phyloP scores from a whole-genome alignment of 2,888 invertebrate genomes.

The Andrena camellia region DNA sequence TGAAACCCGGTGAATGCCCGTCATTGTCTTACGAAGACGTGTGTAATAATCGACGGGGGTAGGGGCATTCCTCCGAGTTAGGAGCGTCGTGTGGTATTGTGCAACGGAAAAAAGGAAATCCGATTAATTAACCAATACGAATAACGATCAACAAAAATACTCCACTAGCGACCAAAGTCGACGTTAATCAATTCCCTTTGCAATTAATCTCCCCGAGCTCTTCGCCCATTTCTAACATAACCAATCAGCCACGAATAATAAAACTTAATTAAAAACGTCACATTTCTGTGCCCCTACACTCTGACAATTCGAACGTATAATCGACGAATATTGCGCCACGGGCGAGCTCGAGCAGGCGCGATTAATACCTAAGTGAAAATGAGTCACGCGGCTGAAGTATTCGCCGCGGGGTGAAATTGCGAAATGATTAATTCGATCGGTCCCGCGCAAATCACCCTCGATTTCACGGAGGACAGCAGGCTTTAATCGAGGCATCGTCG shows the following conservation, averaged over 20 bases:
- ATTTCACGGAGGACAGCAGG: constrained; percentile 20
- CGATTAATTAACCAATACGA: background rate
- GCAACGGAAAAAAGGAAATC: constrained; percentile 35
- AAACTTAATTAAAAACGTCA: background rate
- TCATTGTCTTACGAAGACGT: constrained; percentile 77
- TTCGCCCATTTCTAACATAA: background rate
- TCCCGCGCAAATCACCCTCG: constrained; percentile 24
- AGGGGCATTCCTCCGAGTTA: constrained; percentile 33
- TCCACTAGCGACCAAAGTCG: background rate
- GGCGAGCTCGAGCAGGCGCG: background rate
- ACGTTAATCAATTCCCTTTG: background rate
- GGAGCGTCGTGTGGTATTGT: constrained; percentile 34
- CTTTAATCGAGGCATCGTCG: constrained; percentile 37
- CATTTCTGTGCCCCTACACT: no score
- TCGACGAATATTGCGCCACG: background rate
- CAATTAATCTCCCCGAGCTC: background rate
- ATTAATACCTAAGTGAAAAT: constrained; percentile 4
- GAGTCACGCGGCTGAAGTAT: background rate
- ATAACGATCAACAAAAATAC: background rate
- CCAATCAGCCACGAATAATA: background rate
- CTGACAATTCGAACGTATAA: background rate
- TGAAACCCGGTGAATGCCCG: constrained; percentile 79
- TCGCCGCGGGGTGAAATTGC: background rate
- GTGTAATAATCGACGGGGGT: constrained; percentile 57
- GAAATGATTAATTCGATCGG: constrained; percentile 20